phyloP scores from a whole-genome alignment of 1,140 invertebrate species.

The Ylistrum balloti region DNA sequence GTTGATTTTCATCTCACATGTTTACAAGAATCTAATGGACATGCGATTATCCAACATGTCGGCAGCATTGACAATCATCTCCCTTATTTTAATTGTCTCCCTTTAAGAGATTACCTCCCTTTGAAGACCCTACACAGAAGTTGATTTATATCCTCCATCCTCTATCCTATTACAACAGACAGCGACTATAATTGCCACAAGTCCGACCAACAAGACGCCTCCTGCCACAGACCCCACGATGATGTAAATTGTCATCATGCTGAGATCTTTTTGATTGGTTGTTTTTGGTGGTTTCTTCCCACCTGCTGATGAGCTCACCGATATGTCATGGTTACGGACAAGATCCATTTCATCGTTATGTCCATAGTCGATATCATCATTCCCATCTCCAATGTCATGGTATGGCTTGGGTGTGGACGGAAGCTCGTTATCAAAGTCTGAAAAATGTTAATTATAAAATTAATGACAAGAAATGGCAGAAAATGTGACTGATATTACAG shows the following conservation, averaged over 20 bases:
- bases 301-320: background rate
- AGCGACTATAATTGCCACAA: conserved; percentile 73
- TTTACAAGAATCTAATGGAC: background rate
- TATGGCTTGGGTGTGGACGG: background rate
- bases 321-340: background rate
- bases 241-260: conserved; percentile 74
- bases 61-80: background rate
- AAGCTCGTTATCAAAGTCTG: conserved; percentile 5
- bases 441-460: background rate
- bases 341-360: conserved; percentile 29
- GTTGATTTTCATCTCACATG: conserved; percentile 13
- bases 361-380: background rate
- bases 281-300: background rate
- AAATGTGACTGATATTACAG: too few species aligned
- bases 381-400: background rate
- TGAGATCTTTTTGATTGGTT: conserved; percentile 56
- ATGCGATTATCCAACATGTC: background rate
- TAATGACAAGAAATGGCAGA: too few species aligned
- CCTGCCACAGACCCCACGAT: conserved; percentile 75
- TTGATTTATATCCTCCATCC: conserved; percentile 71
- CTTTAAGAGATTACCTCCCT: conserved; percentile 19
- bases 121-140: conserved; percentile 62
- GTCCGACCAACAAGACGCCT: conserved; percentile 71
- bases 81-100: background rate
- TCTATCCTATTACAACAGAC: conserved; percentile 68